Percentiles rank a stretch among this genome's conserved stretches.
Evolutionary conservation across 2,113 vertebrate genomes (phyloP).

Genomic region (Ginglymostoma cirratum): DNA sequence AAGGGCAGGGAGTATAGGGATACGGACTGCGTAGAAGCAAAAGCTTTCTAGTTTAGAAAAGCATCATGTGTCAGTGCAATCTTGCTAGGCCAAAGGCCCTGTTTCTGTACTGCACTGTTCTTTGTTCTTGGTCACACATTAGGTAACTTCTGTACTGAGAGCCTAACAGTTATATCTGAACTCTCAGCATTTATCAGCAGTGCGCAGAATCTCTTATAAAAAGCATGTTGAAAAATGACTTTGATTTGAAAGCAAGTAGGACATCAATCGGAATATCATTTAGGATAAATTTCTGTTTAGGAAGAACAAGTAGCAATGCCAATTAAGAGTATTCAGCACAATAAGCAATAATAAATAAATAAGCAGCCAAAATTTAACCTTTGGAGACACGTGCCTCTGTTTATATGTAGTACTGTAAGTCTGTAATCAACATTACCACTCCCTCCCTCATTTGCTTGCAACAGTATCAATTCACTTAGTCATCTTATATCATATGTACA

Average conservation of each 20-base stretch:
- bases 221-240: neutral
- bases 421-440: neutral
- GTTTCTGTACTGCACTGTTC: too few relatives aligned
- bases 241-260: neutral
- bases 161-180: neutral
- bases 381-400: neutral
- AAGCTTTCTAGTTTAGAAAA: too few relatives aligned
- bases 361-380: neutral
- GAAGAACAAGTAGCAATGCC: neutral
- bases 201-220: neutral
- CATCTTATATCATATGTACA: neutral
- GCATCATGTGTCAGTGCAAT: too few relatives aligned
- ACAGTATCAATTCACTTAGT: neutral
- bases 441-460: constrained; percentile 1
- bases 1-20: too few relatives aligned
- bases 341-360: neutral
- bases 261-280: neutral
- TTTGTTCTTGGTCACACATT: neutral
- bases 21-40: too few relatives aligned
- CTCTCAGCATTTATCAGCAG: neutral
- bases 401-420: neutral
- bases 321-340: neutral
- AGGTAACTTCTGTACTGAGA: neutral
- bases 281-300: neutral
- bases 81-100: too few relatives aligned